Evolutionary conservation across 2,888 invertebrate species (phyloP).

Genomic region (Baronia brevicornis): DNA sequence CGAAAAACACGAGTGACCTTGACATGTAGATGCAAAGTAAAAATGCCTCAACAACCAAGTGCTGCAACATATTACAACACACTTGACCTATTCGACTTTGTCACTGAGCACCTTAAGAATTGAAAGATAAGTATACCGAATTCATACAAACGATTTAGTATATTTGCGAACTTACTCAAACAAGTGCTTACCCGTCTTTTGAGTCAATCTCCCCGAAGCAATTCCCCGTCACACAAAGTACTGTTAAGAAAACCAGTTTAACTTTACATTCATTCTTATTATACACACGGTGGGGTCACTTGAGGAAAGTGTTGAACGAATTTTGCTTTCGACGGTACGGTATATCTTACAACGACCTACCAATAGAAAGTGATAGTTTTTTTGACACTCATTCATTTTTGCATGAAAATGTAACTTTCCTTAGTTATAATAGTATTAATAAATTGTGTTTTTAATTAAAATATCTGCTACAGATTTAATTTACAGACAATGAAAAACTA

Average conservation of each 20-base stretch:
- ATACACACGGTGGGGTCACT: constrained; percentile 50
- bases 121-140: too few relatives aligned
- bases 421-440: too few relatives aligned
- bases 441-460: too few relatives aligned
- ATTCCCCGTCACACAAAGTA: constrained; percentile 38
- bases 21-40: constrained; percentile 28
- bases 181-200: not conserved
- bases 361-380: constrained; percentile 67
- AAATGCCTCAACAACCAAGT: constrained; percentile 10
- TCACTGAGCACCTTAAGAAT: too few relatives aligned
- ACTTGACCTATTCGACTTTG: constrained; percentile 8
- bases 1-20: constrained; percentile 36
- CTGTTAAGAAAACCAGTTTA: constrained; percentile 67
- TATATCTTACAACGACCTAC: constrained; percentile 37
- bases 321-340: constrained; percentile 66
- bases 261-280: constrained; percentile 46
- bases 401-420: too few relatives aligned
- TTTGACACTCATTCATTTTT: too few relatives aligned
- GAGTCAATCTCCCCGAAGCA: constrained; percentile 23
- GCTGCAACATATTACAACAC: constrained; percentile 16
- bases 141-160: too few relatives aligned
- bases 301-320: constrained; percentile 68
- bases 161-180: not conserved
- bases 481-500: too few relatives aligned
- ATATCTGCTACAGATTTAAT: too few relatives aligned